These are phyloP conservation scores for Kuschelorhynchus macadamiae DNA, from an alignment of 2,888 invertebrate species.

Conservation along the genomic window DNA sequence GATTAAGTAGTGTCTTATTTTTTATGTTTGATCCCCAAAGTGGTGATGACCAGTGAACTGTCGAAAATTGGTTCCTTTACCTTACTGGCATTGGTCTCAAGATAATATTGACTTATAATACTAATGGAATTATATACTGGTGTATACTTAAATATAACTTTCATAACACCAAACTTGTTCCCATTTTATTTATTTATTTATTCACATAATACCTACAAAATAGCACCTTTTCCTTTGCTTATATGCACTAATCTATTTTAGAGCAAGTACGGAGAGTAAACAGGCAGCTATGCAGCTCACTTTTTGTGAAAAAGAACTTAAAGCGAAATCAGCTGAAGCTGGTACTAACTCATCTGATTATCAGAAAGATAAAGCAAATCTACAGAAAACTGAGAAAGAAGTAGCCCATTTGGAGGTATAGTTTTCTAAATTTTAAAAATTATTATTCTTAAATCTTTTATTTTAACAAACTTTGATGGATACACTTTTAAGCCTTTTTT, in stretches of 20 bases:
- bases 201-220: too few species aligned
- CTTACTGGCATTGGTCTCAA: too few species aligned
- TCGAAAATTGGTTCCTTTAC: too few species aligned
- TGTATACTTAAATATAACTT: too few species aligned
- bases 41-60: too few species aligned
- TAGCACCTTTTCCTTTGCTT: too few species aligned
- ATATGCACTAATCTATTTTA: slow-evolving; percentile 11
- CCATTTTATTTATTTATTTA: too few species aligned
- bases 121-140: too few species aligned
- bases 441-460: not conserved
- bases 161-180: too few species aligned
- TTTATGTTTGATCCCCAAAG: too few species aligned
- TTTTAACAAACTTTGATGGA: not conserved
- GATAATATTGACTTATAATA: too few species aligned
- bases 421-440: not conserved
- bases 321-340: slow-evolving; percentile 75
- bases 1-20: too few species aligned
- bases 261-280: slow-evolving; percentile 84
- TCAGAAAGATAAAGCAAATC: slow-evolving; percentile 74
- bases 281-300: slow-evolving; percentile 82
- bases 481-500: not conserved
- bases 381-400: slow-evolving; percentile 74
- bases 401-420: slow-evolving; percentile 72
- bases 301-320: slow-evolving; percentile 76
- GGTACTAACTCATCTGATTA: slow-evolving; percentile 76